phyloP scores from a whole-genome alignment of 2,888 invertebrate genomes.

The Leucozona laternaria region DNA sequence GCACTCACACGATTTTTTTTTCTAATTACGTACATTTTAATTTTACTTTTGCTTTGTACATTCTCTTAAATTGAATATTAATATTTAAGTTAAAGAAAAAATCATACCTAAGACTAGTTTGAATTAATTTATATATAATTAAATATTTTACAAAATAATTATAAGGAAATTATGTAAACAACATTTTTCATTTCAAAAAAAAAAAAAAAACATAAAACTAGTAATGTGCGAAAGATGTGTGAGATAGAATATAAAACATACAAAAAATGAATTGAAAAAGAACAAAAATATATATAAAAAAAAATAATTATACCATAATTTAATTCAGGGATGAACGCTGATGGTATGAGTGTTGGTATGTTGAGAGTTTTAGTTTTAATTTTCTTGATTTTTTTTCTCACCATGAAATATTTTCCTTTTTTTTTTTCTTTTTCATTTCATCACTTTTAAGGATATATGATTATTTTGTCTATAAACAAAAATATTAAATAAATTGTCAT shows the following conservation, averaged over 20 bases:
- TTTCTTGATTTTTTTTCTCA: constrained; percentile 27
- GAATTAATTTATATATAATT: constrained; percentile 50
- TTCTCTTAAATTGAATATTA: constrained; percentile 27
- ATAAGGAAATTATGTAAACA: constrained; percentile 38
- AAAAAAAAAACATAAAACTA: constrained; percentile 31
- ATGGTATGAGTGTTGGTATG: constrained; percentile 60
- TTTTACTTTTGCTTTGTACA: constrained; percentile 12
- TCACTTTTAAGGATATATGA: not conserved
- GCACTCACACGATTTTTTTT: no score
- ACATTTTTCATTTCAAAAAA: constrained; percentile 32
- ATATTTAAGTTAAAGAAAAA: constrained; percentile 46
- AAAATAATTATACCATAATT: constrained; percentile 56
- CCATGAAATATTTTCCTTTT: not conserved
- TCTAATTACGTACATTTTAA: no score
- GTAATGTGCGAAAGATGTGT: constrained; percentile 51
- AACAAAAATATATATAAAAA: constrained; percentile 74
- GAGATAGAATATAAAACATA: constrained; percentile 34
- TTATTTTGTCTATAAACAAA: constrained; percentile 26
- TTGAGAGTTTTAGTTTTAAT: constrained; percentile 16
- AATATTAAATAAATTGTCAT: constrained; percentile 43
- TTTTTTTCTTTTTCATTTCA: not conserved
- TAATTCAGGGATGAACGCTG: constrained; percentile 73
- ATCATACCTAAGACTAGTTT: constrained; percentile 76
- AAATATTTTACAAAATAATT: constrained; percentile 37
- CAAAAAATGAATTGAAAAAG: constrained; percentile 20